Evolutionary conservation across 2,113 vertebrate genomes (phyloP), one percentile per base, ranked within the genome.

Genomic region (Zosterops pallidus): DNA sequence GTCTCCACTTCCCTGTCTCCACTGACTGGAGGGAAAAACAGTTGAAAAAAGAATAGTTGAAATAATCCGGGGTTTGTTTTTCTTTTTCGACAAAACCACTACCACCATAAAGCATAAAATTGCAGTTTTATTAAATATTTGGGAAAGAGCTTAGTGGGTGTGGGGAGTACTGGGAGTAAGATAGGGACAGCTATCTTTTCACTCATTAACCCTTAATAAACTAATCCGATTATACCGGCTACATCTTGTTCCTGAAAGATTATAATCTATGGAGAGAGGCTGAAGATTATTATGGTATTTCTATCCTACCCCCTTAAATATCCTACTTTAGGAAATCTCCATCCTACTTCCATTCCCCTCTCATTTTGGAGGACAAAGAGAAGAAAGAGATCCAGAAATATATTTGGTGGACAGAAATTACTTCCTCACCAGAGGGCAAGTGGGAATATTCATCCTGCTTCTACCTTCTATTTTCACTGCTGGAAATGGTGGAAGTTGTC

Each of bases 221-320:
- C 7, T 77, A n/a, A 84, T 86, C 24, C 8, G 5, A 47, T 71
- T 84, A 52, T 41, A 14, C 7, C 2, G 25, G 20, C 8, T 90
- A 83, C 12, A 37, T 6, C 6, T 76, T 79, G 35, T 37, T 47
- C 37, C 85, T 60, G 49, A 82, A 39, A 60, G 31, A 82, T 41
- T 25, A 57, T 28, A 6, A 31, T 13, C 26, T 42, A 23, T 1
- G 0, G 31, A 4, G 3, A 82, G 6, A 60, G 14, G 12, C 3
- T 84, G 60, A 67, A 81, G 41, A 44, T 59, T 78, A 82, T 52
- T 18, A 41, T 20, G 20, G 11, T 14, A 52, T 14, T 91, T 81
- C 52, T 78, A n/a, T 52, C 10, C 11, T 18, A 75, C 3, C 2
- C 12, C n/a, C 11, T 86, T 79, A 84, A 84, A 71, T 39, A 89